Conservation (phyloP, 2,888 invertebrate genomes). For the Pandemis heparana region DNA sequence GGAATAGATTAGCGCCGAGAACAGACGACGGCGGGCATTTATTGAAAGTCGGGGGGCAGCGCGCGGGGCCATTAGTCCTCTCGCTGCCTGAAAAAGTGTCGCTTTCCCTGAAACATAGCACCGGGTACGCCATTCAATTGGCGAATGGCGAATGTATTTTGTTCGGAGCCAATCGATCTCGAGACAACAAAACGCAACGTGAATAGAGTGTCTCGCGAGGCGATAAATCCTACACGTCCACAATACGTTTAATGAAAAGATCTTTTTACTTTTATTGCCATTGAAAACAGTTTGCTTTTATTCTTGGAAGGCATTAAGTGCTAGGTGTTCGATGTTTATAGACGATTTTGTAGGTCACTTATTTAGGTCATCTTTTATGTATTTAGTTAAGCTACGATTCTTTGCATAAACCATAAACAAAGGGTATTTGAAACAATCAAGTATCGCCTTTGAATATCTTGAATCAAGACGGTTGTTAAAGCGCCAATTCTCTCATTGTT, state of each 20-base stretch:
- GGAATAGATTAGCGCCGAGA: constrained; percentile 68
- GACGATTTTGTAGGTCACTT: not conserved
- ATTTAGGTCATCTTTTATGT: constrained; percentile 1
- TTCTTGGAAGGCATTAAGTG: constrained; percentile 15
- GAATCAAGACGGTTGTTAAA: constrained; percentile 2
- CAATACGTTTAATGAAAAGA: constrained; percentile 83
- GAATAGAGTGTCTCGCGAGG: constrained; percentile 79
- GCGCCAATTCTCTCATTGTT: constrained; percentile 35
- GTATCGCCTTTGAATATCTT: not conserved
- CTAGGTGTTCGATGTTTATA: constrained; percentile 23
- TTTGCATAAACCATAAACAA: not conserved
- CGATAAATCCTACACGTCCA: constrained; percentile 78
- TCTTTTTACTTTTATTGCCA: constrained; percentile 74
- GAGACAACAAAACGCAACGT: constrained; percentile 79
- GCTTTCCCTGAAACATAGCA: constrained; percentile 79
- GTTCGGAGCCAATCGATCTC: constrained; percentile 82
- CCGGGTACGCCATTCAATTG: constrained; percentile 78
- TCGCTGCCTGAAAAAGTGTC: constrained; percentile 79
- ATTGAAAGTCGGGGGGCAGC: constrained; percentile 79
- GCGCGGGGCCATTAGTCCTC: constrained; percentile 80
- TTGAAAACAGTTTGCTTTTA: constrained; percentile 50
- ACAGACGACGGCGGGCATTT: constrained; percentile 67
- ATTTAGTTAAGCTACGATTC: not conserved
- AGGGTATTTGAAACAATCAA: not conserved
- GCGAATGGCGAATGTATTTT: constrained; percentile 81